A percentile compares a stretch with the other conserved stretches of the same genome.
Evolutionary conservation across 30 jellyfish, hydroid and myxozoan genomes (phyloP).

Genomic region (Turritopsis rubra): DNA sequence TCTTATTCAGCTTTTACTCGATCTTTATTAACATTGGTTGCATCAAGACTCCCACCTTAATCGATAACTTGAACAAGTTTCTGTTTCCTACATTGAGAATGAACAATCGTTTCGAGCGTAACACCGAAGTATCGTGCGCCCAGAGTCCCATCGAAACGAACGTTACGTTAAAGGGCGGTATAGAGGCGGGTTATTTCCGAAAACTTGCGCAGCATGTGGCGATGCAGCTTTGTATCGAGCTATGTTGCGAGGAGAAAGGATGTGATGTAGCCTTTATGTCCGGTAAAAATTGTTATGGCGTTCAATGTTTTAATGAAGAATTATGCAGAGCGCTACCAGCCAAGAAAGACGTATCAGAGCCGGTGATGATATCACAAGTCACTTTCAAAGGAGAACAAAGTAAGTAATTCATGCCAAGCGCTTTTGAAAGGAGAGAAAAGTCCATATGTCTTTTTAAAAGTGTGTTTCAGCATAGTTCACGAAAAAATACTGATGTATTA

Average conservation of each 20-base stretch:
- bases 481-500: too few species aligned
- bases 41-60: background rate
- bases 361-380: conserved; percentile 80
- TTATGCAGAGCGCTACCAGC: conserved; percentile 86
- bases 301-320: conserved; percentile 93
- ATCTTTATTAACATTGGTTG: background rate
- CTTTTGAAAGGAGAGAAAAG: background rate
- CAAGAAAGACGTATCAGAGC: conserved; percentile 57
- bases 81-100: background rate
- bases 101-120: background rate
- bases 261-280: conserved; percentile 98
- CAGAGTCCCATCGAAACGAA: conserved; percentile 67
- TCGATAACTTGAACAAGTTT: too few species aligned
- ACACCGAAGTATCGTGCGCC: conserved; percentile 79
- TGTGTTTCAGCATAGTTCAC: too few species aligned
- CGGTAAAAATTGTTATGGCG: conserved; percentile 94
- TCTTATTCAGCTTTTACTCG: background rate
- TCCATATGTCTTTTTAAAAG: too few species aligned
- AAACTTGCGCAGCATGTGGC: conserved; percentile 97
- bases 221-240: conserved; percentile 83
- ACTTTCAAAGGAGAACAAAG: conserved; percentile 95
- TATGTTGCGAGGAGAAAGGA: conserved; percentile 95
- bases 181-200: conserved; percentile 92
- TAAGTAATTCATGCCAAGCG: conserved; percentile 4
- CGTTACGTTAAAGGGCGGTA: conserved; percentile 87